Evolutionary conservation across 1,140 invertebrate genomes (phyloP).

Genomic region (Stenopsyche tienmushanensis): DNA sequence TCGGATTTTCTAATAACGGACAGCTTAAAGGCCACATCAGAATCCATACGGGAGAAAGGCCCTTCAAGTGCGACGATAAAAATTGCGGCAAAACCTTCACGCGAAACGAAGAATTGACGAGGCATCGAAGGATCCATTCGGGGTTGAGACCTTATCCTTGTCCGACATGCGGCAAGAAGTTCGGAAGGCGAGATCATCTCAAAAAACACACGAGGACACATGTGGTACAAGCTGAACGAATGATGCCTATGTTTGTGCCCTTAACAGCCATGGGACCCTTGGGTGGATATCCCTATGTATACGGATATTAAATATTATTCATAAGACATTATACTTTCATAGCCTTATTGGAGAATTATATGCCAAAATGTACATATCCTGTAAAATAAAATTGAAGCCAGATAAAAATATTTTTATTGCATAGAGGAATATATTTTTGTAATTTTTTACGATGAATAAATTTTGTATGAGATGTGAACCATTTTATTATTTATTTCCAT

Average conservation of each 20-base stretch:
- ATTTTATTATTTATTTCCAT: neutral
- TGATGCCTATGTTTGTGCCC: slow-evolving; percentile 56
- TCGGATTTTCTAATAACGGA: slow-evolving; percentile 90
- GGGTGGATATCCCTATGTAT: slow-evolving; percentile 52
- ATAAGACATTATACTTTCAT: too few species aligned
- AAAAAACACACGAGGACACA: slow-evolving; percentile 82
- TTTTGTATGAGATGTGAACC: neutral
- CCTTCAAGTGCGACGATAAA: slow-evolving; percentile 80
- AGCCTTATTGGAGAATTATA: slow-evolving; percentile 11
- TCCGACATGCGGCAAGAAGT: slow-evolving; percentile 77
- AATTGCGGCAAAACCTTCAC: slow-evolving; percentile 89
- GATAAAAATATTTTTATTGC: neutral
- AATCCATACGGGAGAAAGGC: slow-evolving; percentile 89
- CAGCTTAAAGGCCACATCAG: slow-evolving; percentile 88
- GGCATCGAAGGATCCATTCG: slow-evolving; percentile 88
- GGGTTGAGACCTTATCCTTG: slow-evolving; percentile 80
- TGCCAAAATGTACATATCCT: slow-evolving; percentile 1
- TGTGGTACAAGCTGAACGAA: slow-evolving; percentile 54
- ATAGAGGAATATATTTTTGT: slow-evolving; percentile 1
- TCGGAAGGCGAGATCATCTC: slow-evolving; percentile 85
- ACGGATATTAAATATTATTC: slow-evolving; percentile 54
- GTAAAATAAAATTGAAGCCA: neutral
- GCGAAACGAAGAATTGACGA: slow-evolving; percentile 88
- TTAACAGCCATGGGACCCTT: slow-evolving; percentile 50
- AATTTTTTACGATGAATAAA: neutral